Conservation (phyloP, 2,797 vertebrate genomes). For the Momotus momota region DNA sequence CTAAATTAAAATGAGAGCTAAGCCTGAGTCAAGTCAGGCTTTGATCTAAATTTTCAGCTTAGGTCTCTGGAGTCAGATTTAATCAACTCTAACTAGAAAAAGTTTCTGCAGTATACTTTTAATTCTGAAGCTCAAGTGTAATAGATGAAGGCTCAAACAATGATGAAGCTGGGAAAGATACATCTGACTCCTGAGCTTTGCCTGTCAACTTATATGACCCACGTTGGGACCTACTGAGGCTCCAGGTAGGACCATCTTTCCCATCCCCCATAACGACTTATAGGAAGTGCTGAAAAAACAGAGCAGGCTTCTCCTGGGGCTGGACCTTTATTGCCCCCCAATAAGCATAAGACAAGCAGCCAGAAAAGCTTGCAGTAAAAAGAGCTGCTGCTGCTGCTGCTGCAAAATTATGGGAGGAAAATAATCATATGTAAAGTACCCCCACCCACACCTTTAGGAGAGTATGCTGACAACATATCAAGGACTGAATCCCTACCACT, state of each 20-base stretch:
- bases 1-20: background rate
- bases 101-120: background rate
- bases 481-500: fast-evolving
- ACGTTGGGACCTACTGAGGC: background rate
- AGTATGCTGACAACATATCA: background rate
- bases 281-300: background rate
- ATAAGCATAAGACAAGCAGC: background rate
- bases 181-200: background rate
- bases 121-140: background rate
- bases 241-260: background rate
- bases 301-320: background rate
- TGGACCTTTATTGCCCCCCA: background rate
- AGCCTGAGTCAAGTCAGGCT: background rate
- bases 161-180: background rate
- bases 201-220: background rate
- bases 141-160: background rate
- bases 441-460: background rate
- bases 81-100: background rate
- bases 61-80: background rate
- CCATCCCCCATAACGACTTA: background rate
- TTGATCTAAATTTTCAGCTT: background rate
- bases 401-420: background rate
- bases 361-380: background rate
- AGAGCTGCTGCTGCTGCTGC: background rate
- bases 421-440: background rate